These are phyloP conservation scores for Chrysolina haemoptera DNA, from an alignment of 2,888 invertebrate species.

Conservation along the genomic window DNA sequence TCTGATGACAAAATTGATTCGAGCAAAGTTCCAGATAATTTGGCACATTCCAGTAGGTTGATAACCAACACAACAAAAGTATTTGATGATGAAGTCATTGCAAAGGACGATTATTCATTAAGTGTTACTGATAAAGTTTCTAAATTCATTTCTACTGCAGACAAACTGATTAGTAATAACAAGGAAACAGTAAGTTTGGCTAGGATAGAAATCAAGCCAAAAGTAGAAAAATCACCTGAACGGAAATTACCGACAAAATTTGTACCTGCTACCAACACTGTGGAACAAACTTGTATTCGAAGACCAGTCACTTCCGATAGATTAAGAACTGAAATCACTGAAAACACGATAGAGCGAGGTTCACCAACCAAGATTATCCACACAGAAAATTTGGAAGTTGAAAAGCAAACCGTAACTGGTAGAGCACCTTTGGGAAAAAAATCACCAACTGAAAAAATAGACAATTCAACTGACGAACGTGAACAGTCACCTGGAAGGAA, in stretches of 20 bases:
- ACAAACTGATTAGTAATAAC: conserved; percentile 68
- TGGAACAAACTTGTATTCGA: not conserved
- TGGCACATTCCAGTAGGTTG: not conserved
- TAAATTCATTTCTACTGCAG: conserved; percentile 76
- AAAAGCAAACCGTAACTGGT: not conserved
- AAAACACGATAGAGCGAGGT: not conserved
- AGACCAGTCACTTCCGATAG: conserved; percentile 1
- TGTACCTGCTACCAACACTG: not conserved
- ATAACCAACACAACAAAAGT: conserved; percentile 61
- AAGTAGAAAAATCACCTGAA: conserved; percentile 38
- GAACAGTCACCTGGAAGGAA: conserved; percentile 45
- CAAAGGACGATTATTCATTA: conserved; percentile 74
- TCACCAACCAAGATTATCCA: not conserved
- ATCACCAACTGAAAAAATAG: not conserved
- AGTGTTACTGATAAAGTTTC: conserved; percentile 79
- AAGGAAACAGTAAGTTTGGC: conserved; percentile 53
- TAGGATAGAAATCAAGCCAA: conserved; percentile 54
- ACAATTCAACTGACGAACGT: not conserved
- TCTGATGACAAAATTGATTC: conserved; percentile 67
- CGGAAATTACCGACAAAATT: conserved; percentile 24
- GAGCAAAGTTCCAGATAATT: conserved; percentile 66
- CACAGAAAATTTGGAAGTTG: not conserved
- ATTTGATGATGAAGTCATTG: conserved; percentile 56
- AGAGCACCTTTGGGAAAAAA: not conserved
- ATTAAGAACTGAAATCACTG: not conserved